phyloP scores from a whole-genome alignment of 2,797 vertebrate genomes.

The Pachyuromys duprasi region DNA sequence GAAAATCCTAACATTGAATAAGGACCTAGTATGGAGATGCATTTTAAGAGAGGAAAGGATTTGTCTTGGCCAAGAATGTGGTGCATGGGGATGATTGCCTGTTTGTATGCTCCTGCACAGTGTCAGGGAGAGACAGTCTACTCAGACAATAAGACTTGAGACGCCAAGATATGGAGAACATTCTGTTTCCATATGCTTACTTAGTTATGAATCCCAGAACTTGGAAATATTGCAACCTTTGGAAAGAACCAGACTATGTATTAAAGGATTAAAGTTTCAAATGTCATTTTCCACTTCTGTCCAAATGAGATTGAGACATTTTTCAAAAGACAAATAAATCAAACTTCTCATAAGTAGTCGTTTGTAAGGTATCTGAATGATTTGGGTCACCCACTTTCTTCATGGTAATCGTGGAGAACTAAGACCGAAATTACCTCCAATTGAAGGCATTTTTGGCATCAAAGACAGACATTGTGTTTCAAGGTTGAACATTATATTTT shows the following conservation, averaged over 20 bases:
- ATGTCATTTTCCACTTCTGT: slow-evolving; percentile 77
- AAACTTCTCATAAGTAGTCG: slow-evolving; percentile 57
- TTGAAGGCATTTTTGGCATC: slow-evolving; percentile 38
- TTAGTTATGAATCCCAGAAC: slow-evolving; percentile 75
- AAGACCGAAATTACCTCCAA: slow-evolving; percentile 10
- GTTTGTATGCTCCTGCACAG: slow-evolving; percentile 42
- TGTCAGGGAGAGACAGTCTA: slow-evolving; percentile 55
- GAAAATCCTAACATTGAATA: not conserved
- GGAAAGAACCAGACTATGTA: slow-evolving; percentile 75
- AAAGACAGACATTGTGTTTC: slow-evolving; percentile 12
- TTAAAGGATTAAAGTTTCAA: slow-evolving; percentile 80
- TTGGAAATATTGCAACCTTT: slow-evolving; percentile 77
- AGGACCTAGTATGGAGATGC: not conserved
- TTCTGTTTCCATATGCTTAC: slow-evolving; percentile 79
- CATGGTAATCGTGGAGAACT: not conserved
- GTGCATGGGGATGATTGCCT: not conserved
- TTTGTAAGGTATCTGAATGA: slow-evolving; percentile 49
- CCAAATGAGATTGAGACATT: slow-evolving; percentile 71
- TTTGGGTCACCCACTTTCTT: slow-evolving; percentile 39
- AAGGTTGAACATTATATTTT: slow-evolving; percentile 28
- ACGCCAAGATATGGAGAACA: slow-evolving; percentile 75
- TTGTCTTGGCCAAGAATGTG: slow-evolving; percentile 4
- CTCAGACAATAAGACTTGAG: slow-evolving; percentile 54
- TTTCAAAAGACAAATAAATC: slow-evolving; percentile 45
- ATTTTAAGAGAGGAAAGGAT: slow-evolving; percentile 45